Base-by-base conservation (phyloP, 1,140 invertebrate genomes). In the Drosophila cardini region DNA sequence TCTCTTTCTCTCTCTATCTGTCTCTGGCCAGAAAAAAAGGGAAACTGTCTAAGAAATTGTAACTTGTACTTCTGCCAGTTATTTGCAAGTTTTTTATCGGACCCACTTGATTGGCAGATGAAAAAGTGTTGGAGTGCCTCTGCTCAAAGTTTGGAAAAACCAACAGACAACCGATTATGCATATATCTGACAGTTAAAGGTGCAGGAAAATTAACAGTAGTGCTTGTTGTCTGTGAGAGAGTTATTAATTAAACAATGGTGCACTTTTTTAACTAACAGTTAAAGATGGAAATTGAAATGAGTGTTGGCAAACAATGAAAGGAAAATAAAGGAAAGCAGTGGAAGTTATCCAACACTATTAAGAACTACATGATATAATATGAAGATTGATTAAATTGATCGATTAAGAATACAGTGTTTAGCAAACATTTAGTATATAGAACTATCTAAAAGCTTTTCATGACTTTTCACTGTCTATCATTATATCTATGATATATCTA, bases 1-100 rank as follows among this genome's bases (percentile, higher is more conserved):
- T 40, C 36, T 34, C 43, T 42, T n/a, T 13, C 45, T 2, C 21
- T 4, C 21, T 26, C 3, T 21, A 2, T 2, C 21, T 2, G 21
- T 3, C 21, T 1, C 21, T 2, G 40, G 58, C 80, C 77, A 76
- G 70, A 52, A 69, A 68, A 78, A 72, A 83, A 83, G 74, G 74
- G 58, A 71, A 76, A 67, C 76, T 68, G 61, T 67, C 75, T 75
- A 50, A 50, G 18, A 76, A 64, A 55, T 21, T 45, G 38, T 34
- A 60, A 60, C 56, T 60, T 60, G 42, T 60, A 42, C 56, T 46
- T 46, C 40, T 9, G 42, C 21, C 36, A 40, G 38, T 40, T 40
- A 11, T 36, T 57, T 34, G 43, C 21, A 11, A 32, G 50, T 34
- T 65, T 53, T 55, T 58, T 57, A 57, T 45, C 55, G 40, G 50